phyloP scores from a whole-genome alignment of 2,888 invertebrate species.

The Plebejus melissa region DNA sequence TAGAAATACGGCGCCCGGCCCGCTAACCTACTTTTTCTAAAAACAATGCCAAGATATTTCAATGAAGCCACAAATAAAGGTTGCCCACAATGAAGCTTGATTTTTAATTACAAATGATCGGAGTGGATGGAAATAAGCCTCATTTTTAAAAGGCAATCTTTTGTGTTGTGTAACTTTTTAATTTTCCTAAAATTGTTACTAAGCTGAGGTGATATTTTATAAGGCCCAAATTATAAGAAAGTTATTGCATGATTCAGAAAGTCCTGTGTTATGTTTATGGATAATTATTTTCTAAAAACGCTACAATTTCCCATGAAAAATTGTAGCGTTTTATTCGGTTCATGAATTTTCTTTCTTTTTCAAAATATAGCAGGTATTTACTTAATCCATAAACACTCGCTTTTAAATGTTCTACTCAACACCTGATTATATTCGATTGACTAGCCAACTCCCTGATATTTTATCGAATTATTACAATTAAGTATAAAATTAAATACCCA shows the following conservation, averaged over 20 bases:
- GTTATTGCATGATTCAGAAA: not conserved
- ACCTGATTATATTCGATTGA: not conserved
- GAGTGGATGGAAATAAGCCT: not conserved
- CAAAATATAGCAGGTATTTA: no score
- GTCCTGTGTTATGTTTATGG: not conserved
- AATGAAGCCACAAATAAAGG: conserved; percentile 21
- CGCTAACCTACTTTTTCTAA: conserved; percentile 22
- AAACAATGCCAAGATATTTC: conserved; percentile 25
- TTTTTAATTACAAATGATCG: conserved; percentile 22
- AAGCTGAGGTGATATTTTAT: not conserved
- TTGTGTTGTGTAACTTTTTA: conserved; percentile 4
- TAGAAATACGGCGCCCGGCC: conserved; percentile 2
- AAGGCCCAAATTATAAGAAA: not conserved
- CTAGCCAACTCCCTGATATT: not conserved
- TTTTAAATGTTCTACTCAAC: not conserved
- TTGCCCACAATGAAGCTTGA: conserved; percentile 7
- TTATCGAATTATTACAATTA: not conserved
- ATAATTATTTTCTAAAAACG: no score
- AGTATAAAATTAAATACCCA: not conserved
- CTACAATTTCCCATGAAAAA: no score
- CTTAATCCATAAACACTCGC: not conserved
- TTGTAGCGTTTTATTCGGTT: no score
- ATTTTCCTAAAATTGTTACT: conserved; percentile 11
- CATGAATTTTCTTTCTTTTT: no score
- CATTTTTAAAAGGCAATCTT: not conserved